These are phyloP conservation scores for Monopterus albus DNA, from an alignment of 2,113 vertebrate species.

Conservation along the genomic window DNA sequence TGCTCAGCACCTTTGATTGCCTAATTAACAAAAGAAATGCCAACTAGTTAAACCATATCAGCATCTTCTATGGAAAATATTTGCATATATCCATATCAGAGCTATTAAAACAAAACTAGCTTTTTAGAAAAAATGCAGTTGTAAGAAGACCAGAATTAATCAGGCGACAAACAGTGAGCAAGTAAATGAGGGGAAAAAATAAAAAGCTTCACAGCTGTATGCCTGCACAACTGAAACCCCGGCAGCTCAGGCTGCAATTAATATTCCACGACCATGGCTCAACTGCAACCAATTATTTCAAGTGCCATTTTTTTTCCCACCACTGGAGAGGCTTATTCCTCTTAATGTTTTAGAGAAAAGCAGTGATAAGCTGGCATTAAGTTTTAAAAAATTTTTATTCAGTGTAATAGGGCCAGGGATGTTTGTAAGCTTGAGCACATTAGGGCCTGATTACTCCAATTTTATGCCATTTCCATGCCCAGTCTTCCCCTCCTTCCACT, in stretches of 20 bases:
- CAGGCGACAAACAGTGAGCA: conserved; percentile 50
- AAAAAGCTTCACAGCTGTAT: conserved; percentile 64
- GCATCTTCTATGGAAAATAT: conserved; percentile 22
- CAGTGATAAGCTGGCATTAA: conserved; percentile 44
- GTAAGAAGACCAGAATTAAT: conserved; percentile 52
- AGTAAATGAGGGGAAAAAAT: conserved; percentile 23
- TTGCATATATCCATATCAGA: conserved; percentile 43
- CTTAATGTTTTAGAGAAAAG: conserved; percentile 60
- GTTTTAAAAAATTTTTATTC: conserved; percentile 33
- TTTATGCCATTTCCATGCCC: conserved; percentile 47
- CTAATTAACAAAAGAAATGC: conserved; percentile 17
- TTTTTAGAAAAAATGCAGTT: conserved; percentile 8
- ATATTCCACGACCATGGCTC: conserved; percentile 64
- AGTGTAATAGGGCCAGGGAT: conserved; percentile 46
- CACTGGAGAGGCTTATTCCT: conserved; percentile 73
- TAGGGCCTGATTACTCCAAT: conserved; percentile 65
- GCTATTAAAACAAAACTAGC: conserved; percentile 37
- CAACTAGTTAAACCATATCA: conserved; percentile 24
- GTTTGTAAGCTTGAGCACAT: conserved; percentile 66
- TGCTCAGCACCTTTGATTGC: conserved; percentile 8
- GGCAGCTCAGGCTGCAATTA: conserved; percentile 61
- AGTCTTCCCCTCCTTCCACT: conserved; percentile 12
- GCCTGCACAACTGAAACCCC: conserved; percentile 52
- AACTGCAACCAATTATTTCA: conserved; percentile 67
- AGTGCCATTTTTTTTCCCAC: conserved; percentile 41